Base-by-base conservation (phyloP, 2,888 invertebrate species). In the Coleophora flavipennella region DNA sequence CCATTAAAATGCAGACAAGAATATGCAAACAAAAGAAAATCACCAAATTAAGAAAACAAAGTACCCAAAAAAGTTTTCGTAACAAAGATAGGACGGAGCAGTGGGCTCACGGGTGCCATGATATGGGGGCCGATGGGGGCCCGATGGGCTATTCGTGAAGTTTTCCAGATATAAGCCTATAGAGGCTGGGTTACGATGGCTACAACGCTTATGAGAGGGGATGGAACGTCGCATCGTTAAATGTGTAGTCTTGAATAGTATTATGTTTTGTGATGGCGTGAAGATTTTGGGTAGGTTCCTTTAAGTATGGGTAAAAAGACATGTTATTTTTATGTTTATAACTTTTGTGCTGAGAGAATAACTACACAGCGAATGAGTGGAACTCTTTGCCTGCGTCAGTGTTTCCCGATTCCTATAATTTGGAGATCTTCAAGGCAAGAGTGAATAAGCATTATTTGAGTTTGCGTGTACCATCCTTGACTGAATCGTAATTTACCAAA, bases 91-190 rank as follows among this genome's bases (percentile, higher is more conserved):
- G 47, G 48, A 39, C 46, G 43, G 48, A 51, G 12, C 48, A 59
- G 52, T 57, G 51, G 61, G 50, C 72, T 63, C 68, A 37, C 40
- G 71, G 66, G 72, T 57, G 57, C 62, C 59, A 66, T 70, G 63
- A 20, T 20, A 20, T 20, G 20, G 3, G 20, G 20, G 3, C 20
- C 20, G 6, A 20, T 20, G 20, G 20, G 20, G 59, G 57, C 59
- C 52, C 46, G 51, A 20, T 20, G 41, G 67, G 58, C 67, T 56
- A 67, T 71, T 63, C 62, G 57, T 64, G 66, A 71, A 72, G 50
- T 64, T 62, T 43, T 49, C 40, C 46, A 47, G 58, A 58, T 57
- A 55, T 51, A 50, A 11, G 49, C 56, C 51, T 51, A 51, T 47
- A 51, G 51, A 49, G 42, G 48, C 48, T 47, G 50, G n/a, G 20